Conservation (phyloP, 2,888 invertebrate genomes). For the Drosophila rellima region DNA sequence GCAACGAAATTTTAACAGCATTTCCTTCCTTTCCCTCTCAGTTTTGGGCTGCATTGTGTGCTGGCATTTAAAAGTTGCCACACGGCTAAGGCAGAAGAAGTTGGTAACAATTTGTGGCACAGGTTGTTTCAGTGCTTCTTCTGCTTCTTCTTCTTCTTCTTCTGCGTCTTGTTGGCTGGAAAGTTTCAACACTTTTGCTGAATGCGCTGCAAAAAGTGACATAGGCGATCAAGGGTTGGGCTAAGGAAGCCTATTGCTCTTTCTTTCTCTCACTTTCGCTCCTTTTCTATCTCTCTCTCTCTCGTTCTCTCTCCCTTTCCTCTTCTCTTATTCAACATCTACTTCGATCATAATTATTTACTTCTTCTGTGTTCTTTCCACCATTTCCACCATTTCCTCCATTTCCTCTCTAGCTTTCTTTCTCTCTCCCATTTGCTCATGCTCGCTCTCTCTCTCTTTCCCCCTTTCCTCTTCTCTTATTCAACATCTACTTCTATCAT, state of each 20-base stretch:
- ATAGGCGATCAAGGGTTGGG: conserved; percentile 24
- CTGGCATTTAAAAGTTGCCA: conserved; percentile 44
- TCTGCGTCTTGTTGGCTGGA: conserved; percentile 7
- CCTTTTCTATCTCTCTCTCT: not conserved
- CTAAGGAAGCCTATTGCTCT: too few species aligned
- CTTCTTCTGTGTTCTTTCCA: too few species aligned
- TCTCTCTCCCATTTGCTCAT: not conserved
- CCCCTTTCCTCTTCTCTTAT: not conserved
- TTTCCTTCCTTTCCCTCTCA: not conserved
- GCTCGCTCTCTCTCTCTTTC: not conserved
- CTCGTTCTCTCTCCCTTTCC: not conserved
- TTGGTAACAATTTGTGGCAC: conserved; percentile 19
- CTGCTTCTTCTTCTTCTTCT: not conserved
- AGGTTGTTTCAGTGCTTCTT: not conserved
- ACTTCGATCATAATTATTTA: too few species aligned
- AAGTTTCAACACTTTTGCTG: conserved; percentile 56
- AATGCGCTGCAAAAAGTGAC: conserved; percentile 35
- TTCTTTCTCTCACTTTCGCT: too few species aligned
- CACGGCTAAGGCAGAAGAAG: conserved; percentile 3
- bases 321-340: too few species aligned
- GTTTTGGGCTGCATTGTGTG: conserved; percentile 38
- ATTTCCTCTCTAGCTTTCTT: not conserved
- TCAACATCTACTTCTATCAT: too few species aligned
- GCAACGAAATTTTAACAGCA: conserved; percentile 48
- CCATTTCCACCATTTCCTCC: too few species aligned